phyloP scores from a whole-genome alignment of 2,888 invertebrate genomes.

The Phoronis australis region DNA sequence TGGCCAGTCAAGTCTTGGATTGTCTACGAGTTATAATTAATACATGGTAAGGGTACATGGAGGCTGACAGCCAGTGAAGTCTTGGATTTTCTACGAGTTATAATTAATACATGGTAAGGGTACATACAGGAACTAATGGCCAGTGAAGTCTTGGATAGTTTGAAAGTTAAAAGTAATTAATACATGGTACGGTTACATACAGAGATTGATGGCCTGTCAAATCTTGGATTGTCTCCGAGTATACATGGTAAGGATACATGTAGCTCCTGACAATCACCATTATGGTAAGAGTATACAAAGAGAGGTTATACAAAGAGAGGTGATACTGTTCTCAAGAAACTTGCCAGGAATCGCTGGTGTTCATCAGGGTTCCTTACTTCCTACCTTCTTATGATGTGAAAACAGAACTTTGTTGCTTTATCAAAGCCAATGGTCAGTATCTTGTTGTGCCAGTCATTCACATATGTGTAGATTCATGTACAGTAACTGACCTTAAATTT shows the following conservation, averaged over 20 bases:
- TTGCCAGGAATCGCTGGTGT: no score
- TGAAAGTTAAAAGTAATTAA: slow-evolving; percentile 34
- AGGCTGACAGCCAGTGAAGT: slow-evolving; percentile 67
- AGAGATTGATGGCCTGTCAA: background rate
- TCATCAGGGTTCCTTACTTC: no score
- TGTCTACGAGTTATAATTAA: slow-evolving; percentile 26
- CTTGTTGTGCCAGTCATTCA: no score
- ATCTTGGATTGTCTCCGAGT: background rate
- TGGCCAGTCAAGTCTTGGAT: background rate
- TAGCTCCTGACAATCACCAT: slow-evolving; percentile 62
- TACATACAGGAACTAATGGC: background rate
- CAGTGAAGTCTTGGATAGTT: background rate
- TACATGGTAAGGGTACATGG: no score
- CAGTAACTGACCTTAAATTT: no score
- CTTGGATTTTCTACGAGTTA: slow-evolving; percentile 54
- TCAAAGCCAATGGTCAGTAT: no score
- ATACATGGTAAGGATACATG: no score
- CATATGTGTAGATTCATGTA: no score
- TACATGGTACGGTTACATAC: slow-evolving; percentile 54
- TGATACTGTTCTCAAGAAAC: no score
- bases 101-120: slow-evolving; percentile 47
- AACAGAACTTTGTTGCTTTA: no score
- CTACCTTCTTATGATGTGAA: no score
- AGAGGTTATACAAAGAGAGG: no score
- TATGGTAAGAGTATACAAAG: slow-evolving; percentile 47